Evolutionary conservation across 35 echinoderm and acorn worm species (phyloP).

Genomic region (Apostichopus parvimensis): DNA sequence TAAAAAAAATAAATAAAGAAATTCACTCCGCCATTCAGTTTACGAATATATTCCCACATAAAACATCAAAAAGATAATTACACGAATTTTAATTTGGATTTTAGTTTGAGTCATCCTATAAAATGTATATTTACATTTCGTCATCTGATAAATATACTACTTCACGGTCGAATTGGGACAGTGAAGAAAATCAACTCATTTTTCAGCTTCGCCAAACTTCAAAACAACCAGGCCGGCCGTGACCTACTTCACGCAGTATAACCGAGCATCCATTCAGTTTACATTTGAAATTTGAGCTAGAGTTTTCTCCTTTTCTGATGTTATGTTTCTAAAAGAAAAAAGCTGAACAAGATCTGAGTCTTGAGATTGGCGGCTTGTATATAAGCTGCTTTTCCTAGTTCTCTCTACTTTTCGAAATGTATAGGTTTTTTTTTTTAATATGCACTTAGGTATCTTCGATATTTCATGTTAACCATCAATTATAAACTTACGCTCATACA

Average conservation of each 20-base stretch:
- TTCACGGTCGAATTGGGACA: too few species aligned
- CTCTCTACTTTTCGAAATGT: neutral
- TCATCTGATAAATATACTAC: too few species aligned
- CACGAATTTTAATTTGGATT: too few species aligned
- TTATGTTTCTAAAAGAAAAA: neutral
- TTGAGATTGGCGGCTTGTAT: neutral
- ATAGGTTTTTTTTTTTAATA: neutral
- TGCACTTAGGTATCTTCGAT: neutral
- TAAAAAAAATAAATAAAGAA: too few species aligned
- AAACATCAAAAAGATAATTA: too few species aligned
- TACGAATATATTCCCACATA: too few species aligned
- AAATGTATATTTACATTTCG: too few species aligned
- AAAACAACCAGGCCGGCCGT: neutral
- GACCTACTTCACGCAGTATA: neutral
- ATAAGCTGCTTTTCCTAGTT: neutral
- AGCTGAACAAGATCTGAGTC: neutral
- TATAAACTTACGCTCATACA: neutral
- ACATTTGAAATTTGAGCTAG: neutral
- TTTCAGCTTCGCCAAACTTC: neutral
- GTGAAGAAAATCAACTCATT: neutral
- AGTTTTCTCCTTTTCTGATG: neutral
- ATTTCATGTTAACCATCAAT: neutral
- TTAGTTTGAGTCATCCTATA: too few species aligned
- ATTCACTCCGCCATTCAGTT: too few species aligned
- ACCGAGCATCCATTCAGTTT: too few species aligned